phyloP scores from a whole-genome alignment of 2,888 invertebrate species.

The Tineola bisselliella region DNA sequence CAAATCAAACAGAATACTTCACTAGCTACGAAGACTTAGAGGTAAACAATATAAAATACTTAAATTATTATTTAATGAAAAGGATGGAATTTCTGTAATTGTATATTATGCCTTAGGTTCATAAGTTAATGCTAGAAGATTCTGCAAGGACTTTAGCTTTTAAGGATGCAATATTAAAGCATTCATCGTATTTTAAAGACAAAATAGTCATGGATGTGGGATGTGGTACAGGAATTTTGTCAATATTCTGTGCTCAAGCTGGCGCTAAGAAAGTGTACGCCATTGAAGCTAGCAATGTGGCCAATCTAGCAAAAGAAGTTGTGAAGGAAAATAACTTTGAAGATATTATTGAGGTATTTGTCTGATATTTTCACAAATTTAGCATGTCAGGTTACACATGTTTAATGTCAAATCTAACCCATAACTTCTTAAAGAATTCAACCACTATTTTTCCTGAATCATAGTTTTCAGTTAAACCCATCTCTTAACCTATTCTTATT shows the following conservation, averaged over 20 bases:
- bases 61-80: not conserved
- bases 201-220: conserved; percentile 89
- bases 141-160: conserved; percentile 80
- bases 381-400: too few species aligned
- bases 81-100: not conserved
- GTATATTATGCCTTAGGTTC: conserved; percentile 66
- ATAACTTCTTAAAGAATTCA: too few species aligned
- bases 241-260: conserved; percentile 87
- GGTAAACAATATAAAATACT: conserved; percentile 45
- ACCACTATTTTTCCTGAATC: too few species aligned
- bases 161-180: conserved; percentile 78
- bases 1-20: conserved; percentile 64
- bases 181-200: conserved; percentile 72
- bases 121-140: conserved; percentile 84
- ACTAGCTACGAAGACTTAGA: conserved; percentile 79
- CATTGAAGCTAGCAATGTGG: conserved; percentile 81
- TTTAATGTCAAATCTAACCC: too few species aligned
- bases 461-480: too few species aligned
- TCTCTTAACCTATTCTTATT: too few species aligned
- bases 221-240: conserved; percentile 88
- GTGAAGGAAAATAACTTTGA: conserved; percentile 76
- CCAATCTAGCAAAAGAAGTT: conserved; percentile 71
- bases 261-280: conserved; percentile 91
- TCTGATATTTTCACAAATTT: too few species aligned
- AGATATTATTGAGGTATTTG: conserved; percentile 74